A percentile compares a stretch with the other conserved stretches of the same genome.
phyloP scores from a whole-genome alignment of 23 tunicate species.

The Ciona savignyi region DNA sequence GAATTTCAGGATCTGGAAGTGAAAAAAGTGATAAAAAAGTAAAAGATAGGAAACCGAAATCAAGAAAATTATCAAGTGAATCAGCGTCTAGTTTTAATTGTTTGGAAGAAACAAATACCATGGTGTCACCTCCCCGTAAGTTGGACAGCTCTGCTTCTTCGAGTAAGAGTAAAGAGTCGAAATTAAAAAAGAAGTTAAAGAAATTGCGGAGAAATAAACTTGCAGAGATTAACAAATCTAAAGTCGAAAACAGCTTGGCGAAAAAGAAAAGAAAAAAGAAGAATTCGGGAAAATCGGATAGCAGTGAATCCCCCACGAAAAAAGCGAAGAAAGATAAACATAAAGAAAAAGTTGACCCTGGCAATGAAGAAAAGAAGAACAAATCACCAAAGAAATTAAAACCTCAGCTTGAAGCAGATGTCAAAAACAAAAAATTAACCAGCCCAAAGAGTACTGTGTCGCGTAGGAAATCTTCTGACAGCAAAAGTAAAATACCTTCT shows the following conservation, averaged over 20 bases:
- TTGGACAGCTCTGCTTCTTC: neutral
- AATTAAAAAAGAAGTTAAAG: neutral
- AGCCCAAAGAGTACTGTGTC: neutral
- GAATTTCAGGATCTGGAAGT: no score
- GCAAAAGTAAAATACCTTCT: neutral
- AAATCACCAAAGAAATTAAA: neutral
- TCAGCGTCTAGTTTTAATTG: slow-evolving; percentile 8
- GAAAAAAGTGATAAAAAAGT: neutral
- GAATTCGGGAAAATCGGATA: neutral
- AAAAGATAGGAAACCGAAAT: neutral
- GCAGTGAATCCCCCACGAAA: neutral
- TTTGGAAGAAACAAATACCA: neutral
- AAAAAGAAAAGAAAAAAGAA: slow-evolving; percentile 5
- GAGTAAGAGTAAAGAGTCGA: neutral
- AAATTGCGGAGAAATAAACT: neutral
- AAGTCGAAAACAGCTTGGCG: neutral
- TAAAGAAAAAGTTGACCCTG: neutral
- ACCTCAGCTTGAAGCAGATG: neutral
- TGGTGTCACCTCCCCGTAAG: neutral
- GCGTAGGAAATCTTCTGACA: neutral
- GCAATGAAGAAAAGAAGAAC: slow-evolving; percentile 9
- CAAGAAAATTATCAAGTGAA: slow-evolving; percentile 32
- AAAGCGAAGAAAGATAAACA: slow-evolving; percentile 9
- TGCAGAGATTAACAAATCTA: neutral
- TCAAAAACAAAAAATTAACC: neutral